Conservation (phyloP, 2,888 invertebrate genomes). For the Amiota minor region DNA sequence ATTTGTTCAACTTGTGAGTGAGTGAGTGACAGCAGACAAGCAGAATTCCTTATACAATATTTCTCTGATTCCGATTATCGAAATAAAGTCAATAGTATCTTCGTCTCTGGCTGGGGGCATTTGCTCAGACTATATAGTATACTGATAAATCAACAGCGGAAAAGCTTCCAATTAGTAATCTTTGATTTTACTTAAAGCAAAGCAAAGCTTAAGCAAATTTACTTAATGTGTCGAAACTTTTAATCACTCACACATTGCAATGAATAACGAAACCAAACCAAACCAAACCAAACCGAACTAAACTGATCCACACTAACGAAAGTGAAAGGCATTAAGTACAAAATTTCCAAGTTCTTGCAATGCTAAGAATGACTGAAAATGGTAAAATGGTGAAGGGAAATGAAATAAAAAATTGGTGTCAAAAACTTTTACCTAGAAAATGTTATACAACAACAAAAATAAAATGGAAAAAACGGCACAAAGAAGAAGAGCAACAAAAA, state of each 20-base stretch:
- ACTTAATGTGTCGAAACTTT: constrained; percentile 60
- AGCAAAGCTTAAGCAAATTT: constrained; percentile 51
- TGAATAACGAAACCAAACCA: too few relatives aligned
- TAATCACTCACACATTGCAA: constrained; percentile 62
- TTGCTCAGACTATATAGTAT: too few relatives aligned
- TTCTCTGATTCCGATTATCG: too few relatives aligned
- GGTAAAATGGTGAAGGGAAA: background rate
- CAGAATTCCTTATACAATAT: too few relatives aligned
- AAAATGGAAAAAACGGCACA: constrained; percentile 27
- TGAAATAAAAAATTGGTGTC: constrained; percentile 16
- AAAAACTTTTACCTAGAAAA: constrained; percentile 18
- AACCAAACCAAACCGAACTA: too few relatives aligned
- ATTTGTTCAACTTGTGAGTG: background rate
- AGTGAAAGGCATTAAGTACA: too few relatives aligned
- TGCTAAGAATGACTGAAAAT: background rate
- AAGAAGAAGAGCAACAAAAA: background rate
- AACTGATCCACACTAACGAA: too few relatives aligned
- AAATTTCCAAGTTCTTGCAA: background rate
- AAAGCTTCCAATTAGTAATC: constrained; percentile 11
- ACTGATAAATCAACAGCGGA: background rate
- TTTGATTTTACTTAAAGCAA: constrained; percentile 19
- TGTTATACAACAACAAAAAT: constrained; percentile 6
- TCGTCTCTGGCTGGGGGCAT: too few relatives aligned
- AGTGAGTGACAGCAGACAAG: too few relatives aligned
- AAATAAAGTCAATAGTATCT: too few relatives aligned